Percentiles rank a stretch among this genome's conserved stretches.
Conservation (phyloP, 2,888 invertebrate species). For the Ceramica pisi region DNA sequence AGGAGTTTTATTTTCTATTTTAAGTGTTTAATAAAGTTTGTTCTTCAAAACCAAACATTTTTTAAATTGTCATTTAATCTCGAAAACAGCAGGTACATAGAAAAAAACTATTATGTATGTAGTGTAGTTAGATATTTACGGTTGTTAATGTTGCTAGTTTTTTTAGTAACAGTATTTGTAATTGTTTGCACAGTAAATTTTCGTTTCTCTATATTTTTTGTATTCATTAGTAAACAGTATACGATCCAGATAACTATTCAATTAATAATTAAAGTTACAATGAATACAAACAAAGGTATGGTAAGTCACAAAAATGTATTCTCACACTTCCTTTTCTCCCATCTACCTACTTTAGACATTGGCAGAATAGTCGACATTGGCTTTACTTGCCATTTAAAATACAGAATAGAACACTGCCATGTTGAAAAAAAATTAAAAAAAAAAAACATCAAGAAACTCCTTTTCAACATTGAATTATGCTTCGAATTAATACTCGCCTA, state of each 20-base stretch:
- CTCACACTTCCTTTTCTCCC: too few species aligned
- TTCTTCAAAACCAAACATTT: slow-evolving; percentile 31
- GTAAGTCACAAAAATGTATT: not conserved
- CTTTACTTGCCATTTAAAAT: too few species aligned
- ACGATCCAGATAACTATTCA: not conserved
- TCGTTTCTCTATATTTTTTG: not conserved
- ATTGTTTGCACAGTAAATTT: slow-evolving; percentile 17
- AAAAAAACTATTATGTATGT: slow-evolving; percentile 3
- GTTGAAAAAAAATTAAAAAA: not conserved
- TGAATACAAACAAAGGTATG: not conserved
- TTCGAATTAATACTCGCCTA: not conserved
- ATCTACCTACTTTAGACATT: too few species aligned
- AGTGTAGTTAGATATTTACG: not conserved
- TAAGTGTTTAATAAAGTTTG: too few species aligned
- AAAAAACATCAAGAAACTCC: not conserved
- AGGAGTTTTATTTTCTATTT: too few species aligned
- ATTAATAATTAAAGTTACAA: not conserved
- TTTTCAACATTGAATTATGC: not conserved
- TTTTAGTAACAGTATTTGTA: slow-evolving; percentile 3
- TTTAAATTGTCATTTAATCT: slow-evolving; percentile 20
- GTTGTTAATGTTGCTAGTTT: slow-evolving; percentile 12
- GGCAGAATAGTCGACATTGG: too few species aligned
- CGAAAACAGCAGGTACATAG: not conserved
- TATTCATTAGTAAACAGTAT: slow-evolving; percentile 4
- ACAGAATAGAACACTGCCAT: not conserved